Base-by-base conservation (phyloP, 2,888 invertebrate genomes). In the Cistogaster globosa region DNA sequence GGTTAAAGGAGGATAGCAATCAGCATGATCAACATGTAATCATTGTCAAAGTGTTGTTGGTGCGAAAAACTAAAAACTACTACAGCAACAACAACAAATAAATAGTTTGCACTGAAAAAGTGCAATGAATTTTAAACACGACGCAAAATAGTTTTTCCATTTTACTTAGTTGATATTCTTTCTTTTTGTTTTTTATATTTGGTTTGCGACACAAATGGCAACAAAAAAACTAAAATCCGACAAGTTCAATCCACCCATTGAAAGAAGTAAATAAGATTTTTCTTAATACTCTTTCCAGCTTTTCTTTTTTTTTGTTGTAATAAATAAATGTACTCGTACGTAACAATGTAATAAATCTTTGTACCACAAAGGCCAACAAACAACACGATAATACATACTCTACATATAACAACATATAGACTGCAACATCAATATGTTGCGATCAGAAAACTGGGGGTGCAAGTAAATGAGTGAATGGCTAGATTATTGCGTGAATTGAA, bases 311-410 rank as follows among this genome's bases (percentile, higher is more conserved):
- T 7, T 38, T 60, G 63, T n/a, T 55, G 3, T 63, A 12, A 48
- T 62, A 77, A 81, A 68, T 77, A 77, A 77, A 81, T 80, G 75
- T 72, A 55, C 71, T 62, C 53, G 77, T 42, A 63, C 51, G 36
- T 42, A 90, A 90, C 90, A 90, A 91, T 90, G 91, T 90, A 91
- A 90, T 90, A 90, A 90, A 90, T 90, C 90, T 90, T 90, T 81
- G 12, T 87, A 88, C 86, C 78, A 81, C 89, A 87, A 86, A 86
- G 87, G 77, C 53, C 12, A 62, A 55, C 68, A 57, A 58, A 51
- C 58, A 20, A 51, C 67, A 22, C 16, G 20, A 72, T 38, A 68
- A 63, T 60, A 32, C 32, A 5, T 32, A 32, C 7, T 32, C 32
- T 32, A 32, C 8, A 32, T 32, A 62, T 55, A 12, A 36, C 76